phyloP scores from a whole-genome alignment of 2,797 vertebrate genomes.

The Emys orbicularis region DNA sequence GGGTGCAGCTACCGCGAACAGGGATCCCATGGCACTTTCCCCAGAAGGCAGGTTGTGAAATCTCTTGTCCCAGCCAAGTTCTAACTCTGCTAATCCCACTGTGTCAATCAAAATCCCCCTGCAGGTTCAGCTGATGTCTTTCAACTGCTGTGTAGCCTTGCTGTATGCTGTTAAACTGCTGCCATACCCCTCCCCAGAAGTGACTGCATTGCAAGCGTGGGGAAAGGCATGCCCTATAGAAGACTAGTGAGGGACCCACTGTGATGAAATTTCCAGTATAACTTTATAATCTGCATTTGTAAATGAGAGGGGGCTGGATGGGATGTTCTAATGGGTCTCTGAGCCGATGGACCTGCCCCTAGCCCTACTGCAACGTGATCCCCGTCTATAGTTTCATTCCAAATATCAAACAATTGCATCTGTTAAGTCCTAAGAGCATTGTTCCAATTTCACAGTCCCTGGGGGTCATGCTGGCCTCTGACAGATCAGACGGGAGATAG shows the following conservation, averaged over 20 bases:
- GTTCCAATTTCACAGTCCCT: neutral
- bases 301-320: too few relatives aligned
- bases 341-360: too few relatives aligned
- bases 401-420: neutral
- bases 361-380: neutral
- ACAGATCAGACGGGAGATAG: neutral
- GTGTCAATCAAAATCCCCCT: neutral
- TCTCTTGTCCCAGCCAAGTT: neutral
- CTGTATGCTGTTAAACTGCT: neutral
- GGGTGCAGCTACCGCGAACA: neutral
- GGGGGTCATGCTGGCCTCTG: neutral
- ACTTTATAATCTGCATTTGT: too few relatives aligned
- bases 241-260: neutral
- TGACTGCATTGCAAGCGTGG: neutral
- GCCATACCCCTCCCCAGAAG: neutral
- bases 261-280: neutral
- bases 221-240: neutral
- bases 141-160: neutral
- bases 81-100: neutral
- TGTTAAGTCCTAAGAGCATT: neutral
- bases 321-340: too few relatives aligned
- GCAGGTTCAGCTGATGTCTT: neutral
- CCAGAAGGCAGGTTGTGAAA: neutral
- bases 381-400: neutral
- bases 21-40: neutral